Conservation (phyloP, 2,113 vertebrate genomes). For the Lutjanus erythropterus region DNA sequence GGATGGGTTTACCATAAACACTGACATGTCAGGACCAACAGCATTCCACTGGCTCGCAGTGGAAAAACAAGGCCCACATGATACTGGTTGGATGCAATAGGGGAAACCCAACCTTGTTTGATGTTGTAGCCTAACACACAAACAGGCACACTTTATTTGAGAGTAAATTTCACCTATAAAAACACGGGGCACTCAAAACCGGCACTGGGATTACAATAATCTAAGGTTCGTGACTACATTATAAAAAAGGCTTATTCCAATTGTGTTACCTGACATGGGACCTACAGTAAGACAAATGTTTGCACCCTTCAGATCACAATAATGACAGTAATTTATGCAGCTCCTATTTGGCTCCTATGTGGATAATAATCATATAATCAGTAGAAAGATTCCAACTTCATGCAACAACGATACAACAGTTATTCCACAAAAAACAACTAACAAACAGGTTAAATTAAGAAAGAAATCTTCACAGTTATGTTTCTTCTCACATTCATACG, state of each 20-base stretch:
- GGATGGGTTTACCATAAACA: constrained; percentile 66
- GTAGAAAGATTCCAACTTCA: constrained; percentile 72
- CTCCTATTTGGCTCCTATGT: constrained; percentile 41
- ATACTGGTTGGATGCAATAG: constrained; percentile 2
- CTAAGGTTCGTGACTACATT: constrained; percentile 49
- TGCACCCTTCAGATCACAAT: constrained; percentile 48
- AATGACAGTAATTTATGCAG: constrained; percentile 46
- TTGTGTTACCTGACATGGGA: constrained; percentile 43
- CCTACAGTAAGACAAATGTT: constrained; percentile 37
- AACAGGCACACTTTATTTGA: constrained; percentile 64
- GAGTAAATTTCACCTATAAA: constrained; percentile 57
- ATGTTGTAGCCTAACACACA: constrained; percentile 65
- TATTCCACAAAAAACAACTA: constrained; percentile 54
- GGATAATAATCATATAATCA: constrained; percentile 49
- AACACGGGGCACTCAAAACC: constrained; percentile 54
- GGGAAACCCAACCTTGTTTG: constrained; percentile 65
- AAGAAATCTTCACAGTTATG: constrained; percentile 63
- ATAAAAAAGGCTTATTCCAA: constrained; percentile 60
- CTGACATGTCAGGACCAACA: constrained; percentile 36
- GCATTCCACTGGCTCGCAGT: constrained; percentile 41
- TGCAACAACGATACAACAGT: constrained; percentile 74
- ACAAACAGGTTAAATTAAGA: constrained; percentile 46
- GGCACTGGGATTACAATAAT: constrained; percentile 51
- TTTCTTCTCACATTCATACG: constrained; percentile 71
- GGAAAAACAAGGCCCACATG: not conserved